phyloP scores from a whole-genome alignment of 1,140 invertebrate genomes.

The Stenopsyche tienmushanensis region DNA sequence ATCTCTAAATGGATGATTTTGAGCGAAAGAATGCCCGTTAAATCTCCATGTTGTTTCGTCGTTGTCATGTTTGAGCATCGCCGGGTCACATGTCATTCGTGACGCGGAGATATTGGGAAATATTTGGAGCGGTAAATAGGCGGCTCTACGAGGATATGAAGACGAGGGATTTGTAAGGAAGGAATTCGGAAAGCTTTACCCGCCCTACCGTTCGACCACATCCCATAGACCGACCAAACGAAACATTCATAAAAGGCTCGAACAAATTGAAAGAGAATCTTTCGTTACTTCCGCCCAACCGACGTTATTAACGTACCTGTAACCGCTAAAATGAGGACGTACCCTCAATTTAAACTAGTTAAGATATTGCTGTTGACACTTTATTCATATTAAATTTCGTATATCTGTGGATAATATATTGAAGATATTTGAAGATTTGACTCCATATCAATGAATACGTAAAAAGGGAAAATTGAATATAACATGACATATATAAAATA shows the following conservation, averaged over 20 bases:
- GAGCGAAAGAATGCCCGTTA: no score
- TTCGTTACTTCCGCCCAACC: neutral
- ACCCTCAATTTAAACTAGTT: no score
- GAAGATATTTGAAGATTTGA: no score
- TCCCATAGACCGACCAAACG: slow-evolving; percentile 5
- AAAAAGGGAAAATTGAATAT: no score
- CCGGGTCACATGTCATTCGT: slow-evolving; percentile 22
- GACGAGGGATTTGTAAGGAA: slow-evolving; percentile 41
- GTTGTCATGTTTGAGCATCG: slow-evolving; percentile 14
- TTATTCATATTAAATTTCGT: no score
- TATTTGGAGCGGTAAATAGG: slow-evolving; percentile 39
- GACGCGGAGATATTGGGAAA: slow-evolving; percentile 40
- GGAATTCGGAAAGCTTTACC: slow-evolving; percentile 40
- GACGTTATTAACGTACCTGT: neutral
- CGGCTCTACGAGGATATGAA: slow-evolving; percentile 35
- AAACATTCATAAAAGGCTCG: slow-evolving; percentile 20
- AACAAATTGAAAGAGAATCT: slow-evolving; percentile 6
- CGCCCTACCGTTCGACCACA: slow-evolving; percentile 8
- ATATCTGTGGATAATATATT: no score
- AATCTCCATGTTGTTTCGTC: no score
- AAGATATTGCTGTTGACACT: no score
- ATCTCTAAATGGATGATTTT: neutral
- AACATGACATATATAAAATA: no score
- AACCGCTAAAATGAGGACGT: slow-evolving; percentile 8
- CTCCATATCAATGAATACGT: no score